Evolutionary conservation across 1,140 invertebrate species (phyloP).

Genomic region (Octopus sinensis): DNA sequence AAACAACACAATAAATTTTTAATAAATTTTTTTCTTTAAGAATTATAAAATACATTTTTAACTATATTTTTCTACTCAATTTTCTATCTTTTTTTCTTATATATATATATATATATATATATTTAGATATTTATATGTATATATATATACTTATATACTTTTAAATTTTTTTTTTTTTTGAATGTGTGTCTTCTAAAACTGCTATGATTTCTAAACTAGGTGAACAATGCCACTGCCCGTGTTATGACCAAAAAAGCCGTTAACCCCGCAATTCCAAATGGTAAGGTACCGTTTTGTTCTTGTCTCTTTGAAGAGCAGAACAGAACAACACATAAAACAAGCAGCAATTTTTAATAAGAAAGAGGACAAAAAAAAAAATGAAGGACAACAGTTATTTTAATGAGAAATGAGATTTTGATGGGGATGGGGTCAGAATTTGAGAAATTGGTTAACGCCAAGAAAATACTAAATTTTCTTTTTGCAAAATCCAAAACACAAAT

Average conservation of each 20-base stretch:
- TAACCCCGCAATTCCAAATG: conserved; percentile 85
- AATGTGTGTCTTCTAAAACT: conserved; percentile 22
- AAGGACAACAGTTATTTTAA: no score
- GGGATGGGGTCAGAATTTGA: no score
- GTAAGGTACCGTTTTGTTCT: conserved; percentile 66
- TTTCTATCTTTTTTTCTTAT: conserved; percentile 1
- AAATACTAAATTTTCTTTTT: no score
- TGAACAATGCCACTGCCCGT: conserved; percentile 95
- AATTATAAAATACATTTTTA: no score
- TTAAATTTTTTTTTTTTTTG: neutral
- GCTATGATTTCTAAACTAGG: conserved; percentile 63
- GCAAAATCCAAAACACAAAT: no score
- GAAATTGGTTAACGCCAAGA: no score
- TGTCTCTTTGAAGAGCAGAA: conserved; percentile 44
- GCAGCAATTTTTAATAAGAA: neutral
- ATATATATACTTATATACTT: neutral
- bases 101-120: neutral
- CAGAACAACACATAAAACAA: conserved; percentile 40
- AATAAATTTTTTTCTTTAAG: no score
- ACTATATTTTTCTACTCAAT: no score
- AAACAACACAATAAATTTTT: no score
- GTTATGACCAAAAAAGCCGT: conserved; percentile 91
- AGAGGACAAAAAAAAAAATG: no score
- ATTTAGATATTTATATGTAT: neutral
- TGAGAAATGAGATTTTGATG: no score